A percentile compares a stretch with the other conserved stretches of the same genome.
phyloP scores from a whole-genome alignment of 64 coral and sea anemone genomes.

The Montipora cactus region DNA sequence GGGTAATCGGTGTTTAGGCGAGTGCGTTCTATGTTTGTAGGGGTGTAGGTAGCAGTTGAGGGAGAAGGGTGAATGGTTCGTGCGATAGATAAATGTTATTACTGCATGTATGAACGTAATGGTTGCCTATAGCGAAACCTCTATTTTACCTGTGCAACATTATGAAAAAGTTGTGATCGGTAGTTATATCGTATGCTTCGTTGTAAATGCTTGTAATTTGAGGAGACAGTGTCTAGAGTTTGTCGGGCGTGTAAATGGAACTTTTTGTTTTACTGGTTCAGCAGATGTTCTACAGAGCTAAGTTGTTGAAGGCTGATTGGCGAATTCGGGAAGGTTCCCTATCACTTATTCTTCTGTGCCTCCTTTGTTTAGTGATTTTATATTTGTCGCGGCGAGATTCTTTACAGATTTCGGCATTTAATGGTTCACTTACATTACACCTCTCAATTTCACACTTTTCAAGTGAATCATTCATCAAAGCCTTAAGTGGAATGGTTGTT shows the following conservation, averaged over 20 bases:
- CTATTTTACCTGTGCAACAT: neutral
- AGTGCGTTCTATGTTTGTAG: no score
- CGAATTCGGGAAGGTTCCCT: no score
- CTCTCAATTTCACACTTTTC: conserved; percentile 15
- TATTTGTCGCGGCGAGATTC: neutral
- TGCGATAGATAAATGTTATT: no score
- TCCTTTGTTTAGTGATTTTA: neutral
- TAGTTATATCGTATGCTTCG: conserved; percentile 5
- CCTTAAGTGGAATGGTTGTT: neutral
- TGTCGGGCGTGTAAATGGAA: neutral
- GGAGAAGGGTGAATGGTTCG: no score
- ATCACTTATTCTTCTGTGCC: neutral
- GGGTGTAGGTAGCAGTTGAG: no score
- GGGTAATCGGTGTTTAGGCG: no score
- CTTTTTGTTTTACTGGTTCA: conserved; percentile 16
- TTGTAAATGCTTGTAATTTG: conserved; percentile 18
- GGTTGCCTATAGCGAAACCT: neutral
- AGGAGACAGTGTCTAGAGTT: conserved; percentile 19
- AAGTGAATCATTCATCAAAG: conserved; percentile 1
- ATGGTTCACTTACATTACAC: conserved; percentile 23
- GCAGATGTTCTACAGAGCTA: neutral
- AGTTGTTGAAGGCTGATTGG: conserved; percentile 37
- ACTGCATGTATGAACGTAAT: neutral
- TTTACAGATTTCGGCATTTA: conserved; percentile 13
- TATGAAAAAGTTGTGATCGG: conserved; percentile 31